Evolutionary conservation across 2,888 invertebrate species (phyloP).

Genomic region (Rapana venosa): DNA sequence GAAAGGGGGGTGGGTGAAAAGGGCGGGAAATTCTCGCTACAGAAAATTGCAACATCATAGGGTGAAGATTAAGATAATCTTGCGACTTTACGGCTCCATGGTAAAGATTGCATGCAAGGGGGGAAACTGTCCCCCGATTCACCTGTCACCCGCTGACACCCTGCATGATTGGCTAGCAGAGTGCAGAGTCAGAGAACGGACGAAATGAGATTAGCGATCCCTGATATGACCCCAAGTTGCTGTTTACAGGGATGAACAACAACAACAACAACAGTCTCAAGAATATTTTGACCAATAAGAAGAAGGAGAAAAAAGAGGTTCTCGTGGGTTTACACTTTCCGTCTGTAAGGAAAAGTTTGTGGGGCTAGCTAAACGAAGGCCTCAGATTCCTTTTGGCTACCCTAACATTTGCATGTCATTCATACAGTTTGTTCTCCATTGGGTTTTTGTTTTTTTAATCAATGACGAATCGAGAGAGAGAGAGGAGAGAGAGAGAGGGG

Average conservation of each 20-base stretch:
- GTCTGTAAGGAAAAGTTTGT: background rate
- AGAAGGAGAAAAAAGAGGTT: background rate
- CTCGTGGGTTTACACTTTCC: background rate
- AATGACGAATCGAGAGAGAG: too few species aligned
- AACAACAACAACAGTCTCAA: background rate
- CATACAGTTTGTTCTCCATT: too few species aligned
- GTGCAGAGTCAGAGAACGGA: conserved; percentile 30
- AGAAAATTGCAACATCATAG: background rate
- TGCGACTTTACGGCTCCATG: background rate
- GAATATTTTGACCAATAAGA: background rate
- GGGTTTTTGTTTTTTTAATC: too few species aligned
- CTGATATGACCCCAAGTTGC: conserved; percentile 26
- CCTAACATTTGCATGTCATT: too few species aligned
- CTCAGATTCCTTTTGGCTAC: too few species aligned
- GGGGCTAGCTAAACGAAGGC: too few species aligned
- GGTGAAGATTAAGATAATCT: background rate
- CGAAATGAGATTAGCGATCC: conserved; percentile 50
- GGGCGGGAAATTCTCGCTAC: background rate
- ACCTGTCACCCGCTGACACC: background rate
- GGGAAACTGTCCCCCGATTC: background rate
- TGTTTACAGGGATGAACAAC: background rate
- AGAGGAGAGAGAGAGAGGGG: too few species aligned
- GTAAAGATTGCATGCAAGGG: background rate
- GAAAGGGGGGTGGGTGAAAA: background rate
- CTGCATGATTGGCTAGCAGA: conserved; percentile 6